Evolutionary conservation across 2,888 invertebrate genomes (phyloP).

Genomic region (Leuctra nigra): DNA sequence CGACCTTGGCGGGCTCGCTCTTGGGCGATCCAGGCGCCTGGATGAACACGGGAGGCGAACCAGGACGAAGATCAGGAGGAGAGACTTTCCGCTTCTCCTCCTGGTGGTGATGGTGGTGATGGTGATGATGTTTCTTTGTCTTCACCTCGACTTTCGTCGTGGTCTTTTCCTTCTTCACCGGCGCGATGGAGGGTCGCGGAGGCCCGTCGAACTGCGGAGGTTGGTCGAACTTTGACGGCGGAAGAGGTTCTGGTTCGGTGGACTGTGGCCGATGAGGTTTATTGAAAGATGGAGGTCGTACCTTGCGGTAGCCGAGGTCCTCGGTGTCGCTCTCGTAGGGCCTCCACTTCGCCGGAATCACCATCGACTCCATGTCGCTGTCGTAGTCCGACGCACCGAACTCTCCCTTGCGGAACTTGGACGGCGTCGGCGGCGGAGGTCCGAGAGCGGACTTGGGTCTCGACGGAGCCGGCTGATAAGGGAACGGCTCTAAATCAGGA

Average conservation of each 20-base stretch:
- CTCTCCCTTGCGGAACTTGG: constrained; percentile 49
- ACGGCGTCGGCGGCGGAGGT: constrained; percentile 51
- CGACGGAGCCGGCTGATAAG: constrained; percentile 43
- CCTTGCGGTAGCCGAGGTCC: constrained; percentile 50
- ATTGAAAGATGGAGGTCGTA: constrained; percentile 44
- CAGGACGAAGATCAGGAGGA: constrained; percentile 40
- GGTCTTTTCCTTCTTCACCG: constrained; percentile 20
- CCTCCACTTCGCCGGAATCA: constrained; percentile 47
- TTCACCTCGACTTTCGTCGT: constrained; percentile 31
- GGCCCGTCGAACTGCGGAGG: constrained; percentile 43
- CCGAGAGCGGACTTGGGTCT: constrained; percentile 38
- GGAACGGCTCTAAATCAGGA: constrained; percentile 45
- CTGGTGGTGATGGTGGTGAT: constrained; percentile 7
- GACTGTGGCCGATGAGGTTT: constrained; percentile 45
- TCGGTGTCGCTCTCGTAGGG: constrained; percentile 58
- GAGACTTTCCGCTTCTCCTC: constrained; percentile 31
- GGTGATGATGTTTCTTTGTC: constrained; percentile 25
- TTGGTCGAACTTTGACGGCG: constrained; percentile 49
- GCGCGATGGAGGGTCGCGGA: constrained; percentile 31
- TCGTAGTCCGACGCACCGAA: constrained; percentile 61
- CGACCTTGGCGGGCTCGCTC: constrained; percentile 40
- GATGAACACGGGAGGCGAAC: constrained; percentile 40
- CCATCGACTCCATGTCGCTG: constrained; percentile 51
- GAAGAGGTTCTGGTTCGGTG: constrained; percentile 48
- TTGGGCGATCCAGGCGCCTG: constrained; percentile 35